Base-by-base conservation (phyloP, 2,113 vertebrate species). In the Psilopsiagon aymara region DNA sequence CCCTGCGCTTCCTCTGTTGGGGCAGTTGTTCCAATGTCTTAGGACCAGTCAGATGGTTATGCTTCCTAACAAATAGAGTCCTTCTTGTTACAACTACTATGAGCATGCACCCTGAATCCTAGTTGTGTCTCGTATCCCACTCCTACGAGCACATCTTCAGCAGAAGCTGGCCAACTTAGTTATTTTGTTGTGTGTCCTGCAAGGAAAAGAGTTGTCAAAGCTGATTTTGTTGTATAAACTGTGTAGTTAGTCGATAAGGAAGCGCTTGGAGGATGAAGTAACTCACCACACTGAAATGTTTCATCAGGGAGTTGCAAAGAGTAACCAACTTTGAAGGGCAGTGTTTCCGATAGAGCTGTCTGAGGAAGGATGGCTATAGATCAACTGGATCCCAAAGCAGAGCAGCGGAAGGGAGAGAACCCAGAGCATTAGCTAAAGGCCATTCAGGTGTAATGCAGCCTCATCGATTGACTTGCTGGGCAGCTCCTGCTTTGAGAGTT, bases 231-330 rank as follows among this genome's bases (percentile, higher is more conserved):
- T 82, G 43, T 31, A 7, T 21, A 25, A 59, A 20, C 44, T 18
- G 13, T 0, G 2, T 25, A 10, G 41, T 53, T 0, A 3, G 31
- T 71, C 1, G 2, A 21, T 67, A 12, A 77, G 28, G 87, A 82
- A 76, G 44, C 37, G 1, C 20, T 31, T 23, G 83, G 53, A 23
- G 16, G 73, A 13, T 29, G 63, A 21, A 69, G 41, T 5, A 63
- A 31, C 82, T 41, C 8, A 1, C 33, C 0, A 2, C 0, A 4
- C n/a, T 55, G 63, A 15, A 17, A 7, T 9, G 20, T 23, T 6
- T 29, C 51, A 7, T 18, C 4, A 1, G 8, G 60, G 67, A 68
- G 66, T 47, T 28, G 6, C 31, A 9, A 29, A 25, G 49, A n/a
- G 53, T 23, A 4, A 25, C 47, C 1, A 4, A 16, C 18, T 18